Base-by-base conservation (phyloP, 2,888 invertebrate genomes). In the Venusia cambrica region DNA sequence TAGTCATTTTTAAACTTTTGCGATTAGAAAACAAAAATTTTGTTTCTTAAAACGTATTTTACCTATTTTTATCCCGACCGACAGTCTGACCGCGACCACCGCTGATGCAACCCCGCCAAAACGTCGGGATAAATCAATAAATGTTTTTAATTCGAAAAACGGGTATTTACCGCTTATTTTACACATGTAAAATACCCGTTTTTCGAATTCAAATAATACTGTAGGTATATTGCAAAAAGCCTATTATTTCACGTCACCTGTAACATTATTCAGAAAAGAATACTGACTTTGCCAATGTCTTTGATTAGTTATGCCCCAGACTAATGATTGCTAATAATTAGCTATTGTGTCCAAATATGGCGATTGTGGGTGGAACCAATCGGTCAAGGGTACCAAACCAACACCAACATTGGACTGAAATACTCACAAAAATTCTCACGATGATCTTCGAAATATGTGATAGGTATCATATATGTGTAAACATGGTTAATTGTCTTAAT, bases 321-420 rank as follows among this genome's bases (percentile, higher is more conserved):
- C 64, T 51, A 42, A 54, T 48, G 46, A 50, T 54, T 60, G 49
- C 67, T 70, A 73, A 70, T 73, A 72, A 78, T 73, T 70, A 63
- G 49, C 51, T 53, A 70, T 72, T 75, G 73, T 73, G 38, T 62
- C 66, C 60, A 44, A 43, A 57, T 77, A 64, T 58, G 71, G 71
- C 38, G 32, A 35, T 38, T 44, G 81, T 81, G 64, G 81, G 80
- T 44, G 61, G 55, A 55, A 63, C 56, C 42, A 56, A 67, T 72
- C 68, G 70, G 73, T 71, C 74, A 73, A 78, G 74, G 69, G 56
- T 56, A 62, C 45, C 38, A 26, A 9, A 15, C 15, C 25, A n/a
- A 14, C 8, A 14, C 2, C 17, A 17, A 56, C 56, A 60, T 62
- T 50, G 54, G n/a, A 43, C 50, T 55, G 48, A 46, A n/a, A 49